Evolutionary conservation across 1,140 invertebrate genomes (phyloP).

Genomic region (Phocides pigmalion): DNA sequence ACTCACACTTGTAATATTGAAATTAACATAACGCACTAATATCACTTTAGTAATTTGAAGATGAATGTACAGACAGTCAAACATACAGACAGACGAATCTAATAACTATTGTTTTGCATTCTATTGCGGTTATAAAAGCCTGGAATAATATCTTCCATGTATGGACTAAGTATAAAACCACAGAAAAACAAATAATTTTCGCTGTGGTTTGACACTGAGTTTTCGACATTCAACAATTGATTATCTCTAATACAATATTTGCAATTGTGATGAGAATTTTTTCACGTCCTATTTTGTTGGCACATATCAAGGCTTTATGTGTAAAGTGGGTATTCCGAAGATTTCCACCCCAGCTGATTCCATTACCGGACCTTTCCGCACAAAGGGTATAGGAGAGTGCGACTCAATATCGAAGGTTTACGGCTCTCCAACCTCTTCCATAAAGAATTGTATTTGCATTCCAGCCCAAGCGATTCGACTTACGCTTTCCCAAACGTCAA

Average conservation of each 20-base stretch:
- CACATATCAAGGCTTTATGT: constrained; percentile 18
- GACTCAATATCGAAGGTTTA: constrained; percentile 64
- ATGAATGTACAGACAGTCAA: too few species aligned
- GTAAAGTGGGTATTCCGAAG: constrained; percentile 36
- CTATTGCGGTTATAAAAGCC: too few species aligned
- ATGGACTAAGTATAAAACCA: too few species aligned
- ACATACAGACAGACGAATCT: too few species aligned
- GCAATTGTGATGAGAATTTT: constrained; percentile 11
- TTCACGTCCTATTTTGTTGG: constrained; percentile 8
- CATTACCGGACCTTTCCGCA: constrained; percentile 64
- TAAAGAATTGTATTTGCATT: constrained; percentile 79
- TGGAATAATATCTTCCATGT: too few species aligned
- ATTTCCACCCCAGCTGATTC: constrained; percentile 50
- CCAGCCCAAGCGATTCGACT: constrained; percentile 61
- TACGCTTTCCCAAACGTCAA: constrained; percentile 57
- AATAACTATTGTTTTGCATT: too few species aligned
- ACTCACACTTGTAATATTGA: too few species aligned
- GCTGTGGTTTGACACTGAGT: background rate
- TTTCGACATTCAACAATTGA: background rate
- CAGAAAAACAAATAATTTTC: too few species aligned
- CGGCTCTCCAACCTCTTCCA: constrained; percentile 54
- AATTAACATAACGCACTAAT: too few species aligned
- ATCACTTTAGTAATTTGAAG: too few species aligned
- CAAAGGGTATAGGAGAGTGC: constrained; percentile 57
- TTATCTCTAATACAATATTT: constrained; percentile 14